phyloP scores from a whole-genome alignment of 2,113 vertebrate species.

The Psittacula cyanocephala region DNA sequence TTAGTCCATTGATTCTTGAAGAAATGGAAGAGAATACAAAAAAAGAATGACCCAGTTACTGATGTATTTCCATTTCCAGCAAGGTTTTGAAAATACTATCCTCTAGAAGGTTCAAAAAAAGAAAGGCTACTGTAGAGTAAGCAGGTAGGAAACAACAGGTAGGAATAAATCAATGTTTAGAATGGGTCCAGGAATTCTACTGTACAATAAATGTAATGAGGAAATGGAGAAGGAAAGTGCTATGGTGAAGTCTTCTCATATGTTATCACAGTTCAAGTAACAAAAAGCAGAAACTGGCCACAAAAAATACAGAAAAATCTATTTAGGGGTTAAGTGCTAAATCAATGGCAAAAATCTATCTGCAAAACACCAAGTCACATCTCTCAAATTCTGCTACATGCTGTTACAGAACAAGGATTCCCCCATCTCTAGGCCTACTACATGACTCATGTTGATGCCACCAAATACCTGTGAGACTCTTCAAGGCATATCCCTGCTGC shows the following conservation, averaged over 20 bases:
- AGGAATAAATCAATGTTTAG: not conserved
- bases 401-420: not conserved
- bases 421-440: not conserved
- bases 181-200: not conserved
- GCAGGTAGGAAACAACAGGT: not conserved
- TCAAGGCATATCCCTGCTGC: constrained; percentile 97
- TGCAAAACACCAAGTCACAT: not conserved
- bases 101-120: not conserved
- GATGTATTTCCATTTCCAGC: not conserved
- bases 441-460: not conserved
- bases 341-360: not conserved
- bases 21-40: not conserved
- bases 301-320: not conserved
- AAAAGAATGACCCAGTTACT: not conserved
- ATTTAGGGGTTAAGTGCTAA: not conserved
- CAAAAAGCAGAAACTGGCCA: not conserved
- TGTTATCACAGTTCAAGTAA: not conserved
- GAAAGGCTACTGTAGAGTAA: not conserved
- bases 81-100: not conserved
- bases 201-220: not conserved
- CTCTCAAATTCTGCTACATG: not conserved
- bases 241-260: not conserved
- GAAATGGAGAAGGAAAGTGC: not conserved
- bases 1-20: not conserved
- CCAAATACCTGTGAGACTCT: constrained; percentile 92